Percentiles rank a stretch among this genome's conserved stretches.
phyloP scores from a whole-genome alignment of 1,140 invertebrate genomes.

The Papilio glaucus region DNA sequence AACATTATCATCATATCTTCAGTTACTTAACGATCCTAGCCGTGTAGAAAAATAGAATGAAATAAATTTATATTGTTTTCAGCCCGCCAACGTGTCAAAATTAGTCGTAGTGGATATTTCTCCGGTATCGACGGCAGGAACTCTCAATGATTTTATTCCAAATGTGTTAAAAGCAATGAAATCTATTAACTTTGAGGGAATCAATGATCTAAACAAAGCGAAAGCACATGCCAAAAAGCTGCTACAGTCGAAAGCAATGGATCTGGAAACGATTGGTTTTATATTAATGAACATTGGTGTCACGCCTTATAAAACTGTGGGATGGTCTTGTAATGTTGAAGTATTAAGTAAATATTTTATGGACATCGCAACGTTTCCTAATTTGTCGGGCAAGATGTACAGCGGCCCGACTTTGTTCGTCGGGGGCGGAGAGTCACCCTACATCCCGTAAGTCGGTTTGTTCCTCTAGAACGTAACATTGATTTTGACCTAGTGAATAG shows the following conservation, averaged over 20 bases:
- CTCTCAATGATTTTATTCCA: conserved; percentile 81
- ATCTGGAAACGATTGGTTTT: conserved; percentile 45
- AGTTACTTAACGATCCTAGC: background rate
- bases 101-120: conserved; percentile 93
- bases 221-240: conserved; percentile 81
- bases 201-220: conserved; percentile 81
- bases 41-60: too few species aligned
- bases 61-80: conserved; percentile 58
- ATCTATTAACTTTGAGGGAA: conserved; percentile 57
- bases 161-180: conserved; percentile 85
- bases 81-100: conserved; percentile 89
- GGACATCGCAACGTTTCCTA: conserved; percentile 85
- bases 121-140: conserved; percentile 85
- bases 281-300: conserved; percentile 61
- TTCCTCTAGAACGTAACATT: conserved; percentile 45
- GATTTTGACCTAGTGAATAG: conserved; percentile 33
- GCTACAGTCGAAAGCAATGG: conserved; percentile 45
- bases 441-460: conserved; percentile 85
- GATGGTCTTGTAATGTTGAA: conserved; percentile 63
- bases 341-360: conserved; percentile 56
- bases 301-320: conserved; percentile 50
- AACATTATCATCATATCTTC: too few species aligned
- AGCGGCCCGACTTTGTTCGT: conserved; percentile 88
- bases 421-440: conserved; percentile 88
- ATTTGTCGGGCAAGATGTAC: conserved; percentile 76